phyloP scores from a whole-genome alignment of 2,797 vertebrate species.

The Hemitrygon akajei region DNA sequence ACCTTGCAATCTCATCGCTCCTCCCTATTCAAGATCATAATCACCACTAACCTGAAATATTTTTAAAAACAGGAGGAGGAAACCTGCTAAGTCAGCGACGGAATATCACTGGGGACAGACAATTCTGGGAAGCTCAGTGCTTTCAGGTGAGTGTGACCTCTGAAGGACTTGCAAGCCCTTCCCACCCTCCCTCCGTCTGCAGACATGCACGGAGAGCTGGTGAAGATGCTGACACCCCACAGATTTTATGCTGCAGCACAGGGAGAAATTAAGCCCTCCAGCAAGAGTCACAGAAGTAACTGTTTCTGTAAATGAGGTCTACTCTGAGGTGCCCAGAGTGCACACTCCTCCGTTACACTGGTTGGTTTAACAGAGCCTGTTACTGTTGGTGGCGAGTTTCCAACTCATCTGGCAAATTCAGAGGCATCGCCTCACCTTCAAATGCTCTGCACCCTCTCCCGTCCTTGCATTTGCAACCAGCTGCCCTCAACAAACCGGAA shows the following conservation, averaged over 20 bases:
- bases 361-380: too few species aligned
- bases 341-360: too few species aligned
- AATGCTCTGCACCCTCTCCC: too few species aligned
- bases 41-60: background rate
- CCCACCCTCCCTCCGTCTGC: too few species aligned
- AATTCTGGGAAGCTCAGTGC: background rate
- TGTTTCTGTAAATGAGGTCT: background rate
- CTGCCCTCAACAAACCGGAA: background rate
- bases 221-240: background rate
- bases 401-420: too few species aligned
- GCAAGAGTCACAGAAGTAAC: background rate
- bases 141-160: background rate
- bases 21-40: background rate
- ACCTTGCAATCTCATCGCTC: background rate
- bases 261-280: background rate
- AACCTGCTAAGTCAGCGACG: background rate
- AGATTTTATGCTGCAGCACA: background rate
- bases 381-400: too few species aligned
- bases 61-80: background rate
- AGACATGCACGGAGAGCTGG: background rate
- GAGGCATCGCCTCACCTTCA: too few species aligned
- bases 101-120: background rate
- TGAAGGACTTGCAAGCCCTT: background rate
- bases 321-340: too few species aligned
- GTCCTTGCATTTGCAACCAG: too few species aligned